phyloP scores from a whole-genome alignment of 1,140 invertebrate genomes.

The Dreissena polymorpha region DNA sequence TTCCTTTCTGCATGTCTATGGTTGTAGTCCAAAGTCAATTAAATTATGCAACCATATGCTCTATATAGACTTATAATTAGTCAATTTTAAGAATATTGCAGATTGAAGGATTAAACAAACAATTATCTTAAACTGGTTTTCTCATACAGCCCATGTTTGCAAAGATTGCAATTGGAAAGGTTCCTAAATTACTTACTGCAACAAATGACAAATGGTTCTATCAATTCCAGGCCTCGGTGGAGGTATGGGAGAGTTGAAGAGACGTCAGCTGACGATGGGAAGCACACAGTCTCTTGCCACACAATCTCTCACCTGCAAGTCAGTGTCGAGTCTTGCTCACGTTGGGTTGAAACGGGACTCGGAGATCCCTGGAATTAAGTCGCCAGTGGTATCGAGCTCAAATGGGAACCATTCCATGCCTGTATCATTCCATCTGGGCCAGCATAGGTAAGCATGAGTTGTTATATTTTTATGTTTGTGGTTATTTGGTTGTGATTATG shows the following conservation, averaged over 20 bases:
- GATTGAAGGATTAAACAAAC: no score
- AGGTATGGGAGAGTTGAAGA: slow-evolving; percentile 31
- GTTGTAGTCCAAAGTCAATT: no score
- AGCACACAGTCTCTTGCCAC: slow-evolving; percentile 41
- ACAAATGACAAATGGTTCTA: background rate
- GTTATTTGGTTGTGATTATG: no score
- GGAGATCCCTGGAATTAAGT: slow-evolving; percentile 4
- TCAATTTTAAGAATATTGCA: no score
- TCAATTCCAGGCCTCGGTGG: slow-evolving; percentile 38
- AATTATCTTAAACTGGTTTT: no score
- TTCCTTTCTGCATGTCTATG: no score
- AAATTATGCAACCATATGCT: no score
- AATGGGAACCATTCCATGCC: slow-evolving; percentile 47
- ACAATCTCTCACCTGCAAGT: slow-evolving; percentile 30
- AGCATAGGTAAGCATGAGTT: slow-evolving; percentile 24
- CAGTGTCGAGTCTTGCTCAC: slow-evolving; percentile 7
- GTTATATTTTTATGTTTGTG: no score
- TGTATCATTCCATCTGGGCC: slow-evolving; percentile 51
- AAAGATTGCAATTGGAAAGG: no score
- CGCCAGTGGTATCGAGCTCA: background rate
- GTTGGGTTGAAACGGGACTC: slow-evolving; percentile 17
- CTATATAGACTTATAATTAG: no score
- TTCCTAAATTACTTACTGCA: no score
- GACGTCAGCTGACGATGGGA: slow-evolving; percentile 43
- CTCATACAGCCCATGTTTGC: no score